Base-by-base conservation (phyloP, 2,113 vertebrate species). In the Clarias macrocephalus region DNA sequence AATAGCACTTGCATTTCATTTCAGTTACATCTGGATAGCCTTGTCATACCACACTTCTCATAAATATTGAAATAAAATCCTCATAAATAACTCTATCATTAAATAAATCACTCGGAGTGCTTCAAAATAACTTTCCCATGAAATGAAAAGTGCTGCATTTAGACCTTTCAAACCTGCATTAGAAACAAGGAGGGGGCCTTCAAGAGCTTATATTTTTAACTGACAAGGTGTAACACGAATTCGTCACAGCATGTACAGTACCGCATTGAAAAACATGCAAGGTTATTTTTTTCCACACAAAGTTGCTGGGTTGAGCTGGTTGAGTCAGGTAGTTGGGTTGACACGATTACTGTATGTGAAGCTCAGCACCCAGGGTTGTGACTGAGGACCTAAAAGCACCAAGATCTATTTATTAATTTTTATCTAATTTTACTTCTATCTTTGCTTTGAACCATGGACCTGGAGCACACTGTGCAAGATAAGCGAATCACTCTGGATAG, bases 81-180 rank as follows among this genome's bases (percentile, higher is more conserved):
- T 90, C 86, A 89, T 92, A 91, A 93, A 94, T 93, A 93, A 93
- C 93, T 89, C 91, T 93, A 93, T 92, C 85, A 92, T 94, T 92
- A 92, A 82, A 92, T 89, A 93, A 92, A 94, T 91, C 90, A 92
- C 89, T 93, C 92, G 87, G 91, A 91, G 92, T 91, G 92, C 91
- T 93, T 92, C 84, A 92, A 92, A 90, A 93, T 88, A 89, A 28
- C 28, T 19, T 42, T 68, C 9, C 37, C 7, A 85, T 65, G 19
- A 85, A 60, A 62, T 80, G 28, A 79, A 80, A 80, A 62, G 79
- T 62, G 57, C 18, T 15, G 5, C 57, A 81, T 59, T 19, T 19
- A 37, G 59, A 59, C 28, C 54, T 59, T 80, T 37, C 56, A 80
- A 77, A 21, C 28, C 56, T 80, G 56, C 10, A 30, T 83, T 66